Conservation (phyloP, 2,888 invertebrate species). For the Antheraea assamensis region DNA sequence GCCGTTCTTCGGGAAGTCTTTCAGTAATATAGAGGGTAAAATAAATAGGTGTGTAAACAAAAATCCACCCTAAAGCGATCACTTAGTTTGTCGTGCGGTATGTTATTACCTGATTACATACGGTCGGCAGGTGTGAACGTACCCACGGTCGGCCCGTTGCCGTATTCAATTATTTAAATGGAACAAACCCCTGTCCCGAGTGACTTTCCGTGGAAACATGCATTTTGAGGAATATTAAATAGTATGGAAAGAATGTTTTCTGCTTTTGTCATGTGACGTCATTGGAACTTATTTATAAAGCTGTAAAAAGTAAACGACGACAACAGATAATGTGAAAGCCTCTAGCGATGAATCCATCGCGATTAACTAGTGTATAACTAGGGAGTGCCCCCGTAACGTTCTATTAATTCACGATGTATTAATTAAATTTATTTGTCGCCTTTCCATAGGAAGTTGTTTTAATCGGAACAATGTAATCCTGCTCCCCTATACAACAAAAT, state of each 20-base stretch:
- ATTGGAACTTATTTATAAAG: background rate
- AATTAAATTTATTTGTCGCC: too few relatives aligned
- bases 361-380: too few relatives aligned
- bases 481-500: too few relatives aligned
- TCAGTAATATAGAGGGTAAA: conserved; percentile 1
- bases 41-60: conserved; percentile 15
- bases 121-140: conserved; percentile 15
- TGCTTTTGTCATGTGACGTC: background rate
- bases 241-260: background rate
- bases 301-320: background rate
- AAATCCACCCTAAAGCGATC: conserved; percentile 12
- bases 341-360: too few relatives aligned
- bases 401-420: too few relatives aligned
- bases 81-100: conserved; percentile 14
- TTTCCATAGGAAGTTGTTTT: too few relatives aligned
- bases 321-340: background rate
- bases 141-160: conserved; percentile 8
- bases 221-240: background rate
- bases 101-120: conserved; percentile 15
- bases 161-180: conserved; percentile 8
- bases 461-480: too few relatives aligned
- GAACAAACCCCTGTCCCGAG: background rate
- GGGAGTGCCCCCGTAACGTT: too few relatives aligned
- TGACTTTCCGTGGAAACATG: conserved; percentile 6
- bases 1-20: background rate